A percentile compares a stretch with the other conserved stretches of the same genome.
Conservation (phyloP, 1,140 invertebrate species). For the Drosophila pachea region DNA sequence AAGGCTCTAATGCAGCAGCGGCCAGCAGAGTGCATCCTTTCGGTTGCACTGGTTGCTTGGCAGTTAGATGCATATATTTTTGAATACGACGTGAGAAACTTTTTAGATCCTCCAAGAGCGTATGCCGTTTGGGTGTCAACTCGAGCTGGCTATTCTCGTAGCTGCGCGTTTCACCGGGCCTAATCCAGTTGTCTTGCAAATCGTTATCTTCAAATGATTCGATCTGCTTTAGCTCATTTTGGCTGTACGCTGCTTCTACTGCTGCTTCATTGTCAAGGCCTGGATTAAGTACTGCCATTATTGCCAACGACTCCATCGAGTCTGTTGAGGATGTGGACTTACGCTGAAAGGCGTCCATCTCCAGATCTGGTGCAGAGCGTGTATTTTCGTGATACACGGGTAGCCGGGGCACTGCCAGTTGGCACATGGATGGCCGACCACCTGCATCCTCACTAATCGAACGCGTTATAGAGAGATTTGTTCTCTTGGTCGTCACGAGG, state of each 20-base stretch:
- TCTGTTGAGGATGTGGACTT: slow-evolving; percentile 57
- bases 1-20: slow-evolving; percentile 22
- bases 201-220: slow-evolving; percentile 44
- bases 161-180: slow-evolving; percentile 68
- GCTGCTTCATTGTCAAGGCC: slow-evolving; percentile 51
- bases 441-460: slow-evolving; percentile 80
- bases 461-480: slow-evolving; percentile 79
- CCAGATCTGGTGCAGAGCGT: slow-evolving; percentile 53
- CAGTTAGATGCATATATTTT: slow-evolving; percentile 51
- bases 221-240: slow-evolving; percentile 24
- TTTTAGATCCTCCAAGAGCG: slow-evolving; percentile 65
- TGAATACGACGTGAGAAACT: slow-evolving; percentile 64
- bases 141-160: slow-evolving; percentile 58
- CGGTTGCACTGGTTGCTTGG: slow-evolving; percentile 9
- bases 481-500: slow-evolving; percentile 28
- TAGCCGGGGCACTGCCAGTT: slow-evolving; percentile 47
- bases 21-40: slow-evolving; percentile 30
- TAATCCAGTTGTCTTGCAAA: slow-evolving; percentile 72
- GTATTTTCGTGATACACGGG: slow-evolving; percentile 57
- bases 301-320: slow-evolving; percentile 54
- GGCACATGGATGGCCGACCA: slow-evolving; percentile 35
- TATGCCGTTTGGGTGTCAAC: slow-evolving; percentile 54
- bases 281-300: slow-evolving; percentile 31
- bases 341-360: slow-evolving; percentile 35
- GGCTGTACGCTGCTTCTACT: slow-evolving; percentile 34